A percentile compares a stretch with the other conserved stretches of the same genome.
Evolutionary conservation across 2,888 invertebrate species (phyloP).

Genomic region (Phoenoteleia sp.): DNA sequence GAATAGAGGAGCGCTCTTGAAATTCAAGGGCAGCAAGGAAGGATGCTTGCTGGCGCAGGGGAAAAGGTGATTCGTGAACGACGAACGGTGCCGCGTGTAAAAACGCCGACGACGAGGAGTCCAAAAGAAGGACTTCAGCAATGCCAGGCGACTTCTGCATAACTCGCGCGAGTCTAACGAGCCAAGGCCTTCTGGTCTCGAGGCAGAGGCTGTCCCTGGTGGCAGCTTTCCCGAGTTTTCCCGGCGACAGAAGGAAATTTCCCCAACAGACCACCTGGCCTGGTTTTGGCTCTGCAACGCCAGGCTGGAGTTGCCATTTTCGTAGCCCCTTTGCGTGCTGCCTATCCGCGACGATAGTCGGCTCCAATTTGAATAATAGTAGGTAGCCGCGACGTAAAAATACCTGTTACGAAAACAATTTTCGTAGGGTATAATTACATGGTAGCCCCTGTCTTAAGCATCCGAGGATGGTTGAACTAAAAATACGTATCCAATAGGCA

Average conservation of each 20-base stretch:
- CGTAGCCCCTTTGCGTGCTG: slow-evolving; percentile 58
- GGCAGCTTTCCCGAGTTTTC: slow-evolving; percentile 47
- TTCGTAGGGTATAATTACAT: slow-evolving; percentile 59
- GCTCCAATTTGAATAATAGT: slow-evolving; percentile 70
- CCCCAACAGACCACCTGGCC: too few relatives aligned
- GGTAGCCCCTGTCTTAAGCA: slow-evolving; percentile 37
- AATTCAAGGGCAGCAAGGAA: slow-evolving; percentile 82
- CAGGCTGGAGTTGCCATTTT: slow-evolving; percentile 50
- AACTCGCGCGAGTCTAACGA: slow-evolving; percentile 59
- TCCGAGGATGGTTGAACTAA: slow-evolving; percentile 16
- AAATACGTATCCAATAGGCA: slow-evolving; percentile 22
- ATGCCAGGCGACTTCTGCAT: slow-evolving; percentile 68
- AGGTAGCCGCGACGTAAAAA: slow-evolving; percentile 55
- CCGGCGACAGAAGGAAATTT: too few relatives aligned
- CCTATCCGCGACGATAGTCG: slow-evolving; percentile 57
- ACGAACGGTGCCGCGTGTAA: slow-evolving; percentile 74
- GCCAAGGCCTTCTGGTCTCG: slow-evolving; percentile 71
- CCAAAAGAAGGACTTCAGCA: slow-evolving; percentile 76
- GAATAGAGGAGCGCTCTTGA: slow-evolving; percentile 75
- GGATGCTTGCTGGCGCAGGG: slow-evolving; percentile 72
- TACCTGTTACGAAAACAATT: slow-evolving; percentile 68
- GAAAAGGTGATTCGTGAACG: slow-evolving; percentile 70
- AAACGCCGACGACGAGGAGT: slow-evolving; percentile 70
- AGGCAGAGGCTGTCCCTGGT: slow-evolving; percentile 38
- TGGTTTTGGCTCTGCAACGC: too few relatives aligned